Conservation (phyloP, 2,113 vertebrate genomes). For the Narcine bancroftii region DNA sequence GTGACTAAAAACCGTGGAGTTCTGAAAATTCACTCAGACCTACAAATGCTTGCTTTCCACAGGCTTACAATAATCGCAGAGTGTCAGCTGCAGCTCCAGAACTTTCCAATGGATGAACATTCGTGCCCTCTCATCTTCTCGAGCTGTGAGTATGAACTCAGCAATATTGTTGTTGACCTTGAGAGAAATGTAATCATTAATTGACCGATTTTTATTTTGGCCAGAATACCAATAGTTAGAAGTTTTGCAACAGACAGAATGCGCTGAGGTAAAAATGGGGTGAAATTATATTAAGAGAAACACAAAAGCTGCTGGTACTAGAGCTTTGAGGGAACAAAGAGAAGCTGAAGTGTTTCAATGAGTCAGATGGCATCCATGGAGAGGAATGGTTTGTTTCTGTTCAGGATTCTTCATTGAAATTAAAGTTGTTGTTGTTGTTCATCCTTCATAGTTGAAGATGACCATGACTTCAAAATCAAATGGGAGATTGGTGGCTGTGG, state of each 20-base stretch:
- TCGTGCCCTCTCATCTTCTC: slow-evolving; percentile 93
- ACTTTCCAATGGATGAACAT: slow-evolving; percentile 96
- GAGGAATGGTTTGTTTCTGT: no score
- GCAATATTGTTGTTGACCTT: background rate
- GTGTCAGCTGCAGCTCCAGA: slow-evolving; percentile 89
- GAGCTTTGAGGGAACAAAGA: no score
- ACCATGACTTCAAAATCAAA: no score
- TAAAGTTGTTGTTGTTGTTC: no score
- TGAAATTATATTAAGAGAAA: background rate
- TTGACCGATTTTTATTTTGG: slow-evolving; percentile 1
- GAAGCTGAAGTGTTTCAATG: no score
- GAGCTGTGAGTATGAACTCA: slow-evolving; percentile 78
- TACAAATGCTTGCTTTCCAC: slow-evolving; percentile 38
- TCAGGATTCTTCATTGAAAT: no score
- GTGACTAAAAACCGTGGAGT: no score
- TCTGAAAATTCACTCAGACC: background rate
- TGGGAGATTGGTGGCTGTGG: no score
- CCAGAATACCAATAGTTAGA: background rate
- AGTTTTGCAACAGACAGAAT: background rate
- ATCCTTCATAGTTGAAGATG: no score
- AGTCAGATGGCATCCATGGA: no score
- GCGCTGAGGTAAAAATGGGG: background rate
- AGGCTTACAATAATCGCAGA: slow-evolving; percentile 94
- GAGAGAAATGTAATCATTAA: background rate
- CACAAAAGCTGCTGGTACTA: no score